Base-by-base conservation (phyloP, 2,113 vertebrate genomes). In the Sinocyclocheilus anshuiensis region DNA sequence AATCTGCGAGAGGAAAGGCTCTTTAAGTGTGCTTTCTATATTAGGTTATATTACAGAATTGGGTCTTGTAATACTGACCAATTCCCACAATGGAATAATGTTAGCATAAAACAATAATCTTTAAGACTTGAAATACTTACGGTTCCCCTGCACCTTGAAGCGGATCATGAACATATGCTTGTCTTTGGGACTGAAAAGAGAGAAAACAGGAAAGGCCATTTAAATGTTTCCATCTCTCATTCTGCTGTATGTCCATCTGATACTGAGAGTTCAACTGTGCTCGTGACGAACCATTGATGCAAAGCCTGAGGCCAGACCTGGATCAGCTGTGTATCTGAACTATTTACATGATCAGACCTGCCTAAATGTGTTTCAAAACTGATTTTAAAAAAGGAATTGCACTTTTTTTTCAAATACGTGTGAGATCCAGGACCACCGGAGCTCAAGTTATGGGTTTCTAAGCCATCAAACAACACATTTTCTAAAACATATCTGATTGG, bases 1-100 rank as follows among this genome's bases (percentile, higher is more conserved):
- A 96, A 97, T 92, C 97, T 97, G 93, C 81, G 93, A 94, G 88
- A 59, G 29, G 6, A 81, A 12, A 82, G 9, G 6, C 11, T 29
- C 69, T 20, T 72, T 72, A 72, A 72, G 36, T 74, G 18, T 72
- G 71, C 12, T 33, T 33, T 53, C 4, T 4, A 84, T 22, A 18
- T 48, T 67, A 13, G 36, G 53, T 42, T 39, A 13, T 33, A 26
- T n/a, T n/a, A 22, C 20, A 57, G 20, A 3, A 9, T 59, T 3
- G 8, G 20, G 22, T 1, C 20, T 48, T 11, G 20, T 1, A 42
- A 42, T n/a, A n/a, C 20, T n/a, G 36, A 42, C 36, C 20, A 74
- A 74, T 42, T 72, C 18, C 16, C 33, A 42, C 20, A 72, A n/a
- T 22, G 10, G 36, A 72, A 39, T 42, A 72, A 72, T 72, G 20